These are phyloP conservation scores for Willowsia nigromaculata DNA, from an alignment of 2,888 invertebrate genomes.

Conservation along the genomic window DNA sequence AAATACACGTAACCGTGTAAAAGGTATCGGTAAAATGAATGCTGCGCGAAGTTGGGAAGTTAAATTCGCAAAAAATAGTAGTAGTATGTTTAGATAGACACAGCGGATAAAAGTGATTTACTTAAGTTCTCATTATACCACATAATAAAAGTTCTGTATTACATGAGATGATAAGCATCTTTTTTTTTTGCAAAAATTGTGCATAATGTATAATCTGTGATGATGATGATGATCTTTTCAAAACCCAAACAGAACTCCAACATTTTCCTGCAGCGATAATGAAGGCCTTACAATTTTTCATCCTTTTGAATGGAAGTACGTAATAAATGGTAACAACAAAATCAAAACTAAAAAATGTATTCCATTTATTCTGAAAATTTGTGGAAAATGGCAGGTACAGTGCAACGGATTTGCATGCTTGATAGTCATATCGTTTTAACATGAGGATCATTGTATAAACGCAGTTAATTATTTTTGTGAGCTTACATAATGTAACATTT, in stretches of 20 bases:
- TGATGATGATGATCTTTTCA: background rate
- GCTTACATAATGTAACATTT: background rate
- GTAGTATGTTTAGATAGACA: background rate
- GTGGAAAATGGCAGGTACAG: background rate
- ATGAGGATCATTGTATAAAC: background rate
- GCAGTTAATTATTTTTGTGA: background rate
- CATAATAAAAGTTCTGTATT: conserved; percentile 11
- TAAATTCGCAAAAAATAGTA: background rate
- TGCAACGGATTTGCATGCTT: background rate
- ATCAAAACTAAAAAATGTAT: background rate
- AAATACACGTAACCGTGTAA: background rate
- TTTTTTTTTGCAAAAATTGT: conserved; percentile 20
- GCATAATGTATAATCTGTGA: conserved; percentile 6
- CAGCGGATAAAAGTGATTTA: conserved; percentile 45
- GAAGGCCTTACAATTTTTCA: conserved; percentile 21
- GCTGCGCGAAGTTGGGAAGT: background rate
- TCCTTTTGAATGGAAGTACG: background rate
- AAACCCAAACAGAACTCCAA: background rate
- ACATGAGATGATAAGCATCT: conserved; percentile 41
- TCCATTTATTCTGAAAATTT: background rate
- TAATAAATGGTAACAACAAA: background rate
- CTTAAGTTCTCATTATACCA: conserved; percentile 14
- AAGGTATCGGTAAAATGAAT: conserved; percentile 5
- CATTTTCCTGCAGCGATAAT: conserved; percentile 10
- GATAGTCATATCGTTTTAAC: background rate